Base-by-base conservation (phyloP, 92 coral and sea anemone species). In the Parazoanthus darwini region DNA sequence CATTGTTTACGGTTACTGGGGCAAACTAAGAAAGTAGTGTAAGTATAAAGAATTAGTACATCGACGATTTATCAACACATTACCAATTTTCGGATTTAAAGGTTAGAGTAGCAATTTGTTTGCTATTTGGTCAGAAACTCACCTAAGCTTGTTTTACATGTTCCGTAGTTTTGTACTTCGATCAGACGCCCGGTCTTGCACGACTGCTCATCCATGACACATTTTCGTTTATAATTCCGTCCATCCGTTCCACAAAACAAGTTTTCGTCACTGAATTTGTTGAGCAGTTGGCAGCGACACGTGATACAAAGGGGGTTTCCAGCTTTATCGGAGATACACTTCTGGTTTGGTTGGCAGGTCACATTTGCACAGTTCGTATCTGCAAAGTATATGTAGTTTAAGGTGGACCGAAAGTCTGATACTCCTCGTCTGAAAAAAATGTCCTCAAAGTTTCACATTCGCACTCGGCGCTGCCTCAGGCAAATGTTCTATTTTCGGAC, bases 341-440 rank as follows among this genome's bases (percentile, higher is more conserved):
- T 46, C 77, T 43, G 75, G 35, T 86, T 79, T 35, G 85, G 38
- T 23, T 42, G 67, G 33, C 92, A 90, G 3, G 38, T 86, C 7
- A 85, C 88, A 37, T 38, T 90, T 16, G 80, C 68, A 72, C 92
- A 90, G 39, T 70, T 90, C 33, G 79, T 88, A 36, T 67, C 84
- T 48, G 36, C 82, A 79, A 85, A 37, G 70, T 56, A 14, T 25
- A 23, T 37, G 56, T 14, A 74, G 8, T 48, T 43, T 13, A 46
- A 46, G 13, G 75, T 22, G 58, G 58, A 6, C 16, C 13, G 22
- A 78, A 3, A 14, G 26, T 4, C 23, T 58, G 23, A 29, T 51
- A 5, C 74, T 46, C 50, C 33, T 29, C 33, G 33, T 29, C 33
- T 29, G 33, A 29, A 29, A 29, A 29, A 29, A 29, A 29, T 29